Evolutionary conservation across 2,797 vertebrate species (phyloP).

Genomic region (Parotocinclus haroldoi): DNA sequence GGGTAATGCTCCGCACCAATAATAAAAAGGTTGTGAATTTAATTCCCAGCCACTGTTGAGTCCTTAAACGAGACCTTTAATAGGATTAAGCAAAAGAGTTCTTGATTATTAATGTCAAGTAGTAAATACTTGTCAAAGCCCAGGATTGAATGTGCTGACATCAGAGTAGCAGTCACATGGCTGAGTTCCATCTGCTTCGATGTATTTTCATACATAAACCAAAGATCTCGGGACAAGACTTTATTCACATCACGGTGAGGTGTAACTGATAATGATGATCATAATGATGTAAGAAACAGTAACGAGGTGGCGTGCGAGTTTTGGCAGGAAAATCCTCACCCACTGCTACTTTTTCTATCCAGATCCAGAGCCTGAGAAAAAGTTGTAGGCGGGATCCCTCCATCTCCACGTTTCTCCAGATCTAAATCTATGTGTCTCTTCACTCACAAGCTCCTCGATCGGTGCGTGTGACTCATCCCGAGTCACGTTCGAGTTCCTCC

Average conservation of each 20-base stretch:
- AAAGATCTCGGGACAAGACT: conserved; percentile 15
- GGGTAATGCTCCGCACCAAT: too few relatives aligned
- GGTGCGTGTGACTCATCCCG: conserved; percentile 40
- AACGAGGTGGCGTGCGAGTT: conserved; percentile 45
- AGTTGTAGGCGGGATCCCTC: conserved; percentile 53
- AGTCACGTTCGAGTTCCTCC: conserved; percentile 40
- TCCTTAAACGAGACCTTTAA: too few relatives aligned
- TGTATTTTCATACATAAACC: conserved; percentile 22
- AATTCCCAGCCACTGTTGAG: too few relatives aligned
- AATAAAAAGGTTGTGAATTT: too few relatives aligned
- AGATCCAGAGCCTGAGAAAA: conserved; percentile 43
- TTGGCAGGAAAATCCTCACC: conserved; percentile 51
- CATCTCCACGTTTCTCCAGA: conserved; percentile 33
- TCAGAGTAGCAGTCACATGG: conserved; percentile 11
- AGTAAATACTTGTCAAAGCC: too few relatives aligned
- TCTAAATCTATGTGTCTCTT: conserved; percentile 43
- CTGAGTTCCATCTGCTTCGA: not conserved
- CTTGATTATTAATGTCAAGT: too few relatives aligned
- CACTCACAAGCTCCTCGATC: conserved; percentile 33
- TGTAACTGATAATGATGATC: conserved; percentile 11
- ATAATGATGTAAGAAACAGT: conserved; percentile 42
- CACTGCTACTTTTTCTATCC: conserved; percentile 39
- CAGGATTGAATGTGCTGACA: not conserved
- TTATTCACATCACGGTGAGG: conserved; percentile 20
- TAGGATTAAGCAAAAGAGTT: too few relatives aligned